Conservation (phyloP, 2,888 invertebrate genomes). For the Anthoptus insignis region DNA sequence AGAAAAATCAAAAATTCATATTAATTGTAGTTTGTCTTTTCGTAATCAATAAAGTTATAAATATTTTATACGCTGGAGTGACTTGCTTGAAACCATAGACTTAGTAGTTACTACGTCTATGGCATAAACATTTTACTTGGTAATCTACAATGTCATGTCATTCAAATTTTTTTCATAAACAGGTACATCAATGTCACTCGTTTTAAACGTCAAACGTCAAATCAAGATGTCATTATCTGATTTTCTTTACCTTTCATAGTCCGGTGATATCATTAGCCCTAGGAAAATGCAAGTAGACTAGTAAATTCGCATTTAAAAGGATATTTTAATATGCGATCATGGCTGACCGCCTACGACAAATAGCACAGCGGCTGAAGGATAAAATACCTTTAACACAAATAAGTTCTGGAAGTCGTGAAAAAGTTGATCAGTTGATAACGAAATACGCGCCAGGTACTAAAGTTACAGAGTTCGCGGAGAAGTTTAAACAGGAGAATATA, state of each 20-base stretch:
- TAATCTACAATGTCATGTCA: background rate
- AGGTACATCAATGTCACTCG: background rate
- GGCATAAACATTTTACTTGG: too few species aligned
- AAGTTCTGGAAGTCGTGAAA: conserved; percentile 63
- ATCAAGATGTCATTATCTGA: background rate
- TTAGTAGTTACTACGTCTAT: too few species aligned
- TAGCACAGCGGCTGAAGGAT: conserved; percentile 72
- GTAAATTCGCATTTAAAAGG: conserved; percentile 49
- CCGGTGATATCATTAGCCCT: conserved; percentile 52
- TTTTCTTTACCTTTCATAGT: conserved; percentile 13
- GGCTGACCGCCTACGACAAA: conserved; percentile 75
- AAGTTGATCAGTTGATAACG: conserved; percentile 71
- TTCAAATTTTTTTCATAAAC: too few species aligned
- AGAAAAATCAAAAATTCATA: too few species aligned
- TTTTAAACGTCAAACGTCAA: conserved; percentile 2
- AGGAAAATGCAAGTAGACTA: conserved; percentile 52
- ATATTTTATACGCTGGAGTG: too few species aligned
- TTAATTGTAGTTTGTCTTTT: background rate
- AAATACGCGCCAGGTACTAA: conserved; percentile 71
- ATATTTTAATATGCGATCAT: conserved; percentile 70
- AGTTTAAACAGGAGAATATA: conserved; percentile 69
- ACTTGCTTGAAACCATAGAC: too few species aligned
- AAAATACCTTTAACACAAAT: conserved; percentile 68
- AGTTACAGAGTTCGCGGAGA: conserved; percentile 74
- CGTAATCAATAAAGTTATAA: background rate